A percentile compares a stretch with the other conserved stretches of the same genome.
These are phyloP conservation scores for Apogon hyalosoma DNA, from an alignment of 2,797 vertebrate species.

Conservation along the genomic window DNA sequence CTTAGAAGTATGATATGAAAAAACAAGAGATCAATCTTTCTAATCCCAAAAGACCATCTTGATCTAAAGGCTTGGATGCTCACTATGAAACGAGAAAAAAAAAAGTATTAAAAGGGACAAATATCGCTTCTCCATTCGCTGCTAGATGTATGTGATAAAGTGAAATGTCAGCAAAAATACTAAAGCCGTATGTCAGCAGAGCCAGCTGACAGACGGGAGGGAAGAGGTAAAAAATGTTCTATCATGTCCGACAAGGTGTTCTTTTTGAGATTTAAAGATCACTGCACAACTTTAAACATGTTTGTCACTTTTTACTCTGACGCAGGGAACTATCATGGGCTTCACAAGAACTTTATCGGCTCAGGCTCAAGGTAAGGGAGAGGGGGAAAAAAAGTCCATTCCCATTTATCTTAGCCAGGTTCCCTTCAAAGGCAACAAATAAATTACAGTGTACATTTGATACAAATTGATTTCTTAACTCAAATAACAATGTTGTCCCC, in stretches of 20 bases:
- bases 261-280: constrained; percentile 99
- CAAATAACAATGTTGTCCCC: constrained; percentile 99
- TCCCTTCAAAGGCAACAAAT: constrained; percentile 99
- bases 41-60: constrained; percentile 87
- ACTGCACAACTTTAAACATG: constrained; percentile 99
- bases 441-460: constrained; percentile 99
- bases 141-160: constrained; percentile 97
- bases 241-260: constrained; percentile 99
- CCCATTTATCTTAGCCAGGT: constrained; percentile 99
- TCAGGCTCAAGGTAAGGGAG: constrained; percentile 84
- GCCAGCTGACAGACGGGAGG: constrained; percentile 95
- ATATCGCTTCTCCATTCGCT: constrained; percentile 89
- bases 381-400: constrained; percentile 83
- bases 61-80: constrained; percentile 81
- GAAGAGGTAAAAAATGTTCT: constrained; percentile 99
- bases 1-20: constrained; percentile 76
- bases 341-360: constrained; percentile 99
- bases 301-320: constrained; percentile 98
- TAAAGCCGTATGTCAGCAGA: constrained; percentile 94
- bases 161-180: constrained; percentile 99
- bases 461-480: constrained; percentile 99
- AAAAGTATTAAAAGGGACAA: constrained; percentile 81
- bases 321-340: constrained; percentile 95
- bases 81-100: constrained; percentile 73
- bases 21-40: constrained; percentile 80